These are phyloP conservation scores for Agriotes lineatus DNA, from an alignment of 2,888 invertebrate species.

Conservation along the genomic window DNA sequence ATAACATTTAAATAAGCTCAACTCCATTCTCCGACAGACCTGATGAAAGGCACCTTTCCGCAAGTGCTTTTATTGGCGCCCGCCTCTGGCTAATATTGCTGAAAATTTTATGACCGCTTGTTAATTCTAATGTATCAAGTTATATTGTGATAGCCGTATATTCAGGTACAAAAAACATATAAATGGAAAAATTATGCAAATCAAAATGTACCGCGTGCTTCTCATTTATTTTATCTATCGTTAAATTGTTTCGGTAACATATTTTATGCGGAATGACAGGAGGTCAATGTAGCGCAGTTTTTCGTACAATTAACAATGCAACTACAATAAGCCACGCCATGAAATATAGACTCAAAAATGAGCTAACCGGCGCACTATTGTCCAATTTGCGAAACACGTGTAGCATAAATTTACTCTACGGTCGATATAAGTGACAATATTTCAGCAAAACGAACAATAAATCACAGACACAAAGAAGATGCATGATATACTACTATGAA, in stretches of 20 bases:
- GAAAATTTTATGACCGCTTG: conserved; percentile 3
- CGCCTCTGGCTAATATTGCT: no score
- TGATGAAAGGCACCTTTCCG: no score
- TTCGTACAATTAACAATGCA: conserved; percentile 15
- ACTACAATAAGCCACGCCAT: conserved; percentile 6
- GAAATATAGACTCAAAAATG: conserved; percentile 22
- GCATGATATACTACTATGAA: conserved; percentile 35
- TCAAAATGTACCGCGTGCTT: conserved; percentile 3
- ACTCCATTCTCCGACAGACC: no score
- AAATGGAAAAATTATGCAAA: conserved; percentile 15
- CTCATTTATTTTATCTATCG: conserved; percentile 11
- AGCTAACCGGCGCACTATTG: conserved; percentile 19
- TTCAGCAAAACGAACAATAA: conserved; percentile 40
- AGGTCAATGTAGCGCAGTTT: neutral
- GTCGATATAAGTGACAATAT: conserved; percentile 46
- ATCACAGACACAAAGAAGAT: conserved; percentile 39
- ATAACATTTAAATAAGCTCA: no score
- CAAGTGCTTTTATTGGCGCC: no score
- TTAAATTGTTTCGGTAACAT: conserved; percentile 7
- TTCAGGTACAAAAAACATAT: conserved; percentile 1
- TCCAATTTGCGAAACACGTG: conserved; percentile 22
- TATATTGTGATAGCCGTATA: neutral
- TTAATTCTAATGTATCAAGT: neutral
- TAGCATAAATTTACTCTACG: conserved; percentile 44
- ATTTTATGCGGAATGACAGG: conserved; percentile 22